Percentiles rank a stretch among this genome's conserved stretches.
Evolutionary conservation across 2,113 vertebrate species (phyloP).

Genomic region (Orycteropus afer): DNA sequence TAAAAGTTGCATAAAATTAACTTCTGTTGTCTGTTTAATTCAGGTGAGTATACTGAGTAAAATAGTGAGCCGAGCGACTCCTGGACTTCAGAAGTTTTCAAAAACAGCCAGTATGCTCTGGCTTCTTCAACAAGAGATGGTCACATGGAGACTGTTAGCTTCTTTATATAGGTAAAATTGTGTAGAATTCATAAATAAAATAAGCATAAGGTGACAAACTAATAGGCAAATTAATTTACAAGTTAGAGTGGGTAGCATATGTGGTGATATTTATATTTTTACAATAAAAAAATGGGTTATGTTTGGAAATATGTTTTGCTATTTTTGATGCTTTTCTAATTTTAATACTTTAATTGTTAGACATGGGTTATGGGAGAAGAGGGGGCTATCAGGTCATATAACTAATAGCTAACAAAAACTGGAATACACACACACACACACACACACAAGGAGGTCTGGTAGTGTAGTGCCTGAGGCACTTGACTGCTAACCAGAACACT

Average conservation of each 20-base stretch:
- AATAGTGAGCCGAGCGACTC: slow-evolving; percentile 92
- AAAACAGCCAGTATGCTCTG: slow-evolving; percentile 96
- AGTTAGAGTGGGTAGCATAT: not conserved
- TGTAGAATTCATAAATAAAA: not conserved
- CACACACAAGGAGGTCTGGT: too few relatives aligned
- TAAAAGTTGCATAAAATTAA: not conserved
- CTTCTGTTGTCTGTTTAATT: slow-evolving; percentile 48
- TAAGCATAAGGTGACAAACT: not conserved
- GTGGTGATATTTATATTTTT: too few relatives aligned
- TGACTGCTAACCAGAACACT: too few relatives aligned
- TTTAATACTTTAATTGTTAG: not conserved
- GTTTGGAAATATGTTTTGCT: slow-evolving; percentile 14
- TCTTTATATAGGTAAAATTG: slow-evolving; percentile 94
- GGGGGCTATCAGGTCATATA: not conserved
- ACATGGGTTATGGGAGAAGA: not conserved
- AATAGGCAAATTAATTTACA: not conserved
- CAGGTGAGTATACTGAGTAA: slow-evolving; percentile 94
- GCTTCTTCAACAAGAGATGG: slow-evolving; percentile 97
- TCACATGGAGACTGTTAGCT: slow-evolving; percentile 95
- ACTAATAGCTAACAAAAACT: not conserved
- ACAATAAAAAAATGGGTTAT: not conserved
- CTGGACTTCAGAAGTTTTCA: slow-evolving; percentile 94
- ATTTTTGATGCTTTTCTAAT: slow-evolving; percentile 33
- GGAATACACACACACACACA: not conserved
- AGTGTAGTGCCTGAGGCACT: too few relatives aligned